These are phyloP conservation scores for Caenorhabditis doughertyi DNA, from an alignment of 2,888 invertebrate species.

Conservation along the genomic window DNA sequence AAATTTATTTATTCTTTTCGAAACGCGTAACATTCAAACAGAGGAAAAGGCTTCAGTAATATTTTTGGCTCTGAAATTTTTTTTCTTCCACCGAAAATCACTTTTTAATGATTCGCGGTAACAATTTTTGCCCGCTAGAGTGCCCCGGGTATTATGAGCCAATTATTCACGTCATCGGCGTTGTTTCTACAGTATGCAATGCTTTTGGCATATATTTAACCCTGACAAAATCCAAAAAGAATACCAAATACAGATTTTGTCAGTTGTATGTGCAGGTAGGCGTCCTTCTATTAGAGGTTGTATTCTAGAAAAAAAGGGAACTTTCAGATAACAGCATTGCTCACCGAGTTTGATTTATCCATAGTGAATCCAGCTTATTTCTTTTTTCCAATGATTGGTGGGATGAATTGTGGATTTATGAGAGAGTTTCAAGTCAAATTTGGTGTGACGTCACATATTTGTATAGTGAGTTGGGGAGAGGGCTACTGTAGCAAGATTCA, in stretches of 20 bases:
- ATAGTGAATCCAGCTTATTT: conserved; percentile 54
- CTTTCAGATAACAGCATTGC: conserved; percentile 31
- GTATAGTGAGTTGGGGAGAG: conserved; percentile 44
- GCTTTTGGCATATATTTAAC: conserved; percentile 25
- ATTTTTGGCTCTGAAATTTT: too few relatives aligned
- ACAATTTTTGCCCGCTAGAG: conserved; percentile 31
- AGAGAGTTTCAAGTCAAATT: conserved; percentile 24
- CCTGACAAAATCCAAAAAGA: conserved; percentile 29
- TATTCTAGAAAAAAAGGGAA: neutral
- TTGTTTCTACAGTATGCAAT: conserved; percentile 28
- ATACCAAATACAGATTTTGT: conserved; percentile 31
- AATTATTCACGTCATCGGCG: conserved; percentile 25
- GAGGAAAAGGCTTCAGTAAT: too few relatives aligned
- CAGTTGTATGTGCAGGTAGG: conserved; percentile 46
- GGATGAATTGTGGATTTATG: conserved; percentile 50
- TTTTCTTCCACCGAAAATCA: too few relatives aligned
- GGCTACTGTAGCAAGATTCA: neutral
- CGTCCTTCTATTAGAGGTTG: too few relatives aligned
- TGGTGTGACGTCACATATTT: conserved; percentile 47
- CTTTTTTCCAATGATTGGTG: conserved; percentile 60
- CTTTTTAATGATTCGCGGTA: conserved; percentile 26
- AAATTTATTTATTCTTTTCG: too few relatives aligned
- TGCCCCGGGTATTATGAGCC: conserved; percentile 45
- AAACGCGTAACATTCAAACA: too few relatives aligned
- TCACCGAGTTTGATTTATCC: conserved; percentile 55